A percentile compares a stretch with the other conserved stretches of the same genome.
Evolutionary conservation across 2,888 invertebrate genomes (phyloP).

Genomic region (Xanthostigma xanthostigma): DNA sequence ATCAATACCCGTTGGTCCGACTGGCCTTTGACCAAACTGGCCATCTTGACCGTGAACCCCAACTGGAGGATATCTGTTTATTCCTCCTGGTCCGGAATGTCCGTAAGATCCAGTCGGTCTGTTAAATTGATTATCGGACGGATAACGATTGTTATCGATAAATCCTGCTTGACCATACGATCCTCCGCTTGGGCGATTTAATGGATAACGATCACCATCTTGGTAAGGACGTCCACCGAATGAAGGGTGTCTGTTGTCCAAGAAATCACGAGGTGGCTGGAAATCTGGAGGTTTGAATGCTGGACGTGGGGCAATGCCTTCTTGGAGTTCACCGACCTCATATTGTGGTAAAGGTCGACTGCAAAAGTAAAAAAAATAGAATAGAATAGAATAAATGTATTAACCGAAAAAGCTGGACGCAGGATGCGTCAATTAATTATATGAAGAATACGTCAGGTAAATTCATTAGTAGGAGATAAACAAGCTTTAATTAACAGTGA

Average conservation of each 20-base stretch:
- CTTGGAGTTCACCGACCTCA: conserved; percentile 8
- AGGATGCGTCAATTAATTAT: too few species aligned
- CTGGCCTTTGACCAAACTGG: neutral
- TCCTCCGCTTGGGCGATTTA: neutral
- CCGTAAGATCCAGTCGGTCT: conserved; percentile 1
- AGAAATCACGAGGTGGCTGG: conserved; percentile 8
- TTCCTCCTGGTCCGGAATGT: neutral
- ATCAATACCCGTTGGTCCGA: neutral
- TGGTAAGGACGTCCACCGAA: conserved; percentile 2
- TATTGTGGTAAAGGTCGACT: conserved; percentile 7
- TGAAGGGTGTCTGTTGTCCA: neutral
- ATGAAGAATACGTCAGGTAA: too few species aligned
- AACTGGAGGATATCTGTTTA: too few species aligned
- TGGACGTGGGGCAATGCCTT: conserved; percentile 5
- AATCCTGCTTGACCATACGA: neutral
- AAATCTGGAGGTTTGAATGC: conserved; percentile 7
- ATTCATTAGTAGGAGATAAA: too few species aligned
- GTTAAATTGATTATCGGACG: neutral
- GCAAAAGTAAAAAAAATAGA: neutral
- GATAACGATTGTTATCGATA: neutral
- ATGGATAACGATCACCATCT: neutral
- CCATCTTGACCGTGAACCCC: neutral
- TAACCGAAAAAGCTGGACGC: too few species aligned
- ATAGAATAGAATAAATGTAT: too few species aligned
- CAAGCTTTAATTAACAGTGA: too few species aligned